These are phyloP conservation scores for Neodiprion lecontei DNA, from an alignment of 1,140 invertebrate genomes.

Conservation along the genomic window DNA sequence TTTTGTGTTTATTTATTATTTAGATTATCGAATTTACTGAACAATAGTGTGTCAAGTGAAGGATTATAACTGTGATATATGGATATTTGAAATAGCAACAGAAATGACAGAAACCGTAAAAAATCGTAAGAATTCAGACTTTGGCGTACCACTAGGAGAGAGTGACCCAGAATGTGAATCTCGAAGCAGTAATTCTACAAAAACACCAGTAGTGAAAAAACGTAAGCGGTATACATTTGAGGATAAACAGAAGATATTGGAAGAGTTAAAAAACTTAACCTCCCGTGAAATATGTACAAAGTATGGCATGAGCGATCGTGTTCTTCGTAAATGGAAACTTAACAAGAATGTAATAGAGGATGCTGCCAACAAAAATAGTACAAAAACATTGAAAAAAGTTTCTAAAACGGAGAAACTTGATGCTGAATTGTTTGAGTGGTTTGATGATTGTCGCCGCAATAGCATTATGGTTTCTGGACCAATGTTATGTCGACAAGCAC, in stretches of 20 bases:
- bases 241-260: background rate
- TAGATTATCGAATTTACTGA: background rate
- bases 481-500: constrained; percentile 4
- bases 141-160: background rate
- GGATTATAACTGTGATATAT: background rate
- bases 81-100: background rate
- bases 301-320: background rate
- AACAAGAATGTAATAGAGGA: background rate
- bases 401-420: background rate
- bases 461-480: background rate
- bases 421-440: background rate
- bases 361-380: background rate
- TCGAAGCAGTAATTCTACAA: background rate
- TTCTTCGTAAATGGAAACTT: background rate
- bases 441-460: constrained; percentile 4
- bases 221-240: no score
- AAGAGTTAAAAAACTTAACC: constrained; percentile 1
- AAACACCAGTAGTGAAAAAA: background rate
- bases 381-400: no score
- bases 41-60: background rate
- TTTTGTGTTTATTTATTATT: background rate
- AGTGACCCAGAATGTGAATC: background rate
- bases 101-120: background rate
- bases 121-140: background rate
- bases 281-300: background rate